These are phyloP conservation scores for Trichosurus vulpecula DNA, from an alignment of 2,797 vertebrate species.

Conservation along the genomic window DNA sequence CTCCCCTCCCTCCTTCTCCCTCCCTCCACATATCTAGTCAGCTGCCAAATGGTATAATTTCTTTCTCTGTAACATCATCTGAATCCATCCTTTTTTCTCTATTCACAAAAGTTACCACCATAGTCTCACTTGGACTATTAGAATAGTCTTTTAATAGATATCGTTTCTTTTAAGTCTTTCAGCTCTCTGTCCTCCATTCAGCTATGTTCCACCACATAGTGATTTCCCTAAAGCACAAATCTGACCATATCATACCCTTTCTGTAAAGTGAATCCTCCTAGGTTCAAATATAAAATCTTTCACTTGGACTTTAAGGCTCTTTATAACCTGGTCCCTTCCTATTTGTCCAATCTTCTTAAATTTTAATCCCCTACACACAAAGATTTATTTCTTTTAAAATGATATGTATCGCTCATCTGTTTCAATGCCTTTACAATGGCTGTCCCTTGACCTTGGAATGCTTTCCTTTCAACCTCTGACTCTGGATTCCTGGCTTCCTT, in stretches of 20 bases:
- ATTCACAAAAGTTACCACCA: background rate
- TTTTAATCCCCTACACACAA: background rate
- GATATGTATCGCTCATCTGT: background rate
- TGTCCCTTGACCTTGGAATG: background rate
- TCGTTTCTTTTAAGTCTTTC: background rate
- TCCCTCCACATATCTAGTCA: too few species aligned
- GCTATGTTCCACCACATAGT: too few species aligned
- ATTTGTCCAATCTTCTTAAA: background rate
- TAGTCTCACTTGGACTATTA: background rate
- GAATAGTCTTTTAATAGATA: background rate
- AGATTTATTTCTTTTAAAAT: background rate
- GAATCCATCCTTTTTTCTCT: background rate
- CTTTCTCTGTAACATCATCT: background rate
- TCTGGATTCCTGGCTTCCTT: background rate
- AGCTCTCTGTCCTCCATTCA: background rate
- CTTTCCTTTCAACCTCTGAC: background rate
- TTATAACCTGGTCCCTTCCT: background rate
- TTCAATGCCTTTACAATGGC: background rate
- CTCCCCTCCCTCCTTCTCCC: too few species aligned
- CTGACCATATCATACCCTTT: background rate
- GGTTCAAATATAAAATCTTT: background rate
- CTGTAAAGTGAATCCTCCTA: background rate
- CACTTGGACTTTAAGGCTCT: background rate
- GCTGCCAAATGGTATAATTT: background rate
- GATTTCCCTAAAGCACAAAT: background rate